phyloP scores from a whole-genome alignment of 1,140 invertebrate species.

The Apocrypta bakeri region DNA sequence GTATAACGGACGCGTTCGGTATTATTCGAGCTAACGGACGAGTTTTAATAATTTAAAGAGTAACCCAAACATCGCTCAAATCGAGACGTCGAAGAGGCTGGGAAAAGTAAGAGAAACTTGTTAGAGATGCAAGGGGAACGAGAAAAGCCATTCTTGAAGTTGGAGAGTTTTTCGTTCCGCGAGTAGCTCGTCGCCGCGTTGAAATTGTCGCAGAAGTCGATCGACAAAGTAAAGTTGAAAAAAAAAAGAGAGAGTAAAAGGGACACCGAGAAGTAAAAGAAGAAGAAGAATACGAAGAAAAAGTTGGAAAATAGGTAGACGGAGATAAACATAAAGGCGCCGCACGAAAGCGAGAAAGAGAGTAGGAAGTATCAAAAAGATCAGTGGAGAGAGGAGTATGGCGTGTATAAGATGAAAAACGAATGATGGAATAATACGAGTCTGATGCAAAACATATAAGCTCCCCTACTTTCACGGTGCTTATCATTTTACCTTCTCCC shows the following conservation, averaged over 20 bases:
- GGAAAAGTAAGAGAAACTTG: conserved; percentile 27
- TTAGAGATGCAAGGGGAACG: conserved; percentile 44
- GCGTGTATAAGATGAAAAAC: conserved; percentile 18
- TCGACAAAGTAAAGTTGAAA: conserved; percentile 34
- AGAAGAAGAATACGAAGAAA: not conserved
- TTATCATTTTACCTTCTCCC: not conserved
- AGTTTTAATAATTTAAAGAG: not conserved
- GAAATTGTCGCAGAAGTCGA: conserved; percentile 38
- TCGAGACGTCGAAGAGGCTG: not conserved
- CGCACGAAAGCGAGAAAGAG: not conserved
- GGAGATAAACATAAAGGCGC: conserved; percentile 15
- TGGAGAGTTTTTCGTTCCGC: conserved; percentile 26
- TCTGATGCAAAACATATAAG: too few relatives aligned
- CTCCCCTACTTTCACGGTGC: not conserved
- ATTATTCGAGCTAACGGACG: not conserved
- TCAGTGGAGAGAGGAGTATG: not conserved
- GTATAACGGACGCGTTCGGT: too few relatives aligned
- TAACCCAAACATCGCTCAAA: conserved; percentile 19
- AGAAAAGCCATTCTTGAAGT: conserved; percentile 48
- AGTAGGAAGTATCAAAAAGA: not conserved
- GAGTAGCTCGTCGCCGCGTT: conserved; percentile 13
- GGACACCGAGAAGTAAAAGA: not conserved
- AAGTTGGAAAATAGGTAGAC: conserved; percentile 21
- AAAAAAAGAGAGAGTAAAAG: not conserved
- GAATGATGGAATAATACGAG: not conserved